Conservation (phyloP, 2,113 vertebrate species). For the Acanthochromis polyacanthus region DNA sequence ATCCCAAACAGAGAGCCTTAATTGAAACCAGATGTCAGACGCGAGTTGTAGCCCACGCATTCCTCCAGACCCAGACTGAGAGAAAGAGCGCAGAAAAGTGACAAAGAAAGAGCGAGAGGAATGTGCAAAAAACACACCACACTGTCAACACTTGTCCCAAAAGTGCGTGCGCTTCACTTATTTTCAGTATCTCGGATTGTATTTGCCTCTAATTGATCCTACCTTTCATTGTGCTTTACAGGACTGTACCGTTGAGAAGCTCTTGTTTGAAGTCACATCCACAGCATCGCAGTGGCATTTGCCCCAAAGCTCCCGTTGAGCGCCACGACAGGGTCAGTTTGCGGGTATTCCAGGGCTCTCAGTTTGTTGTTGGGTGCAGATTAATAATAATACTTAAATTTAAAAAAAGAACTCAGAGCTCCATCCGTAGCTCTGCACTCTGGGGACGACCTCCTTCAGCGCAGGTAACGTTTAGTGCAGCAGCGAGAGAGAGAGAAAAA, state of each 20-base stretch:
- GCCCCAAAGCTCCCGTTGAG: constrained; percentile 41
- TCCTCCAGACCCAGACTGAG: constrained; percentile 67
- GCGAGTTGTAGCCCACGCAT: constrained; percentile 73
- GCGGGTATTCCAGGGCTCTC: constrained; percentile 23
- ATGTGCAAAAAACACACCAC: background rate
- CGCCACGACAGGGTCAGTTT: constrained; percentile 11
- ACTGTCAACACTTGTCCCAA: background rate
- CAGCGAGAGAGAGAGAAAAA: background rate
- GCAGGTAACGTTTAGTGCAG: constrained; percentile 53
- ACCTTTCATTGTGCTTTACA: constrained; percentile 84
- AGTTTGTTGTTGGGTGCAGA: background rate
- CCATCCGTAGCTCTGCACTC: constrained; percentile 44
- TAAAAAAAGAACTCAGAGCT: constrained; percentile 28
- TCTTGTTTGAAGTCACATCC: constrained; percentile 73
- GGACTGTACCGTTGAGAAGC: constrained; percentile 43
- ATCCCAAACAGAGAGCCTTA: constrained; percentile 85
- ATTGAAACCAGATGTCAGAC: constrained; percentile 93
- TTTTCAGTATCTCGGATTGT: background rate
- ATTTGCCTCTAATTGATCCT: constrained; percentile 1
- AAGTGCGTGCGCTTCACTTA: no score
- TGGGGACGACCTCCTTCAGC: background rate
- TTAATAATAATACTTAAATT: no score
- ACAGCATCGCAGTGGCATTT: constrained; percentile 73
- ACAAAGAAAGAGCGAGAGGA: constrained; percentile 35
- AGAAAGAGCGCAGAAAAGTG: constrained; percentile 29